These are phyloP conservation scores for Pseudobourletiella spinata DNA, from an alignment of 1,140 invertebrate species.

Conservation along the genomic window DNA sequence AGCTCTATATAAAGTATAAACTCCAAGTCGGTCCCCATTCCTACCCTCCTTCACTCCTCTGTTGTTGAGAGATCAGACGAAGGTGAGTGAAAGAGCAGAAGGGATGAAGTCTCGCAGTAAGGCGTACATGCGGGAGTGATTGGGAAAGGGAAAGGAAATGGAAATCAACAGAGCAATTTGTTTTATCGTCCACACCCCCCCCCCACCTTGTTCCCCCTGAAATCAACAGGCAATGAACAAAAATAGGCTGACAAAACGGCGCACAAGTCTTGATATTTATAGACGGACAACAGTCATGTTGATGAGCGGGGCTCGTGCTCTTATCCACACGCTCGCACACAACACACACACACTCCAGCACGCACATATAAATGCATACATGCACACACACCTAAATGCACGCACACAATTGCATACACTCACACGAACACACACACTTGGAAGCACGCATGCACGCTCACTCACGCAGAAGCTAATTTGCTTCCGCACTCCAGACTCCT, in stretches of 20 bases:
- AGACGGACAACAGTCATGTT: neutral
- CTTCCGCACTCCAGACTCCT: neutral
- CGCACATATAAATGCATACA: too few relatives aligned
- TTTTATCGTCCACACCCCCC: conserved; percentile 1
- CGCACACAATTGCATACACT: too few relatives aligned
- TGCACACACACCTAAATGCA: too few relatives aligned
- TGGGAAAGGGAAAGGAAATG: conserved; percentile 31
- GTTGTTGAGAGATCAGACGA: conserved; percentile 6
- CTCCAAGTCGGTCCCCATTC: neutral
- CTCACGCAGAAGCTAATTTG: too few relatives aligned
- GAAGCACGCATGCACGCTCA: too few relatives aligned
- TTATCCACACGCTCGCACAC: neutral
- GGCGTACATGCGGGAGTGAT: too few relatives aligned
- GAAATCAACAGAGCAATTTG: conserved; percentile 31
- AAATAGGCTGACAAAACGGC: conserved; percentile 21
- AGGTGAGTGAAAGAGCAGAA: conserved; percentile 2
- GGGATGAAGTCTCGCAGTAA: too few relatives aligned
- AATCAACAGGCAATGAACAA: conserved; percentile 36
- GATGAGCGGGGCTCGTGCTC: too few relatives aligned
- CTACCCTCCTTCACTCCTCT: neutral
- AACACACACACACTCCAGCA: too few relatives aligned
- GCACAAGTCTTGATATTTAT: conserved; percentile 29
- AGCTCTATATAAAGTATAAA: neutral
- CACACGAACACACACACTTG: too few relatives aligned
- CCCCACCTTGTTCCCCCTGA: conserved; percentile 18